Evolutionary conservation across 2,113 vertebrate species (phyloP).

Genomic region (Caranx ignobilis): DNA sequence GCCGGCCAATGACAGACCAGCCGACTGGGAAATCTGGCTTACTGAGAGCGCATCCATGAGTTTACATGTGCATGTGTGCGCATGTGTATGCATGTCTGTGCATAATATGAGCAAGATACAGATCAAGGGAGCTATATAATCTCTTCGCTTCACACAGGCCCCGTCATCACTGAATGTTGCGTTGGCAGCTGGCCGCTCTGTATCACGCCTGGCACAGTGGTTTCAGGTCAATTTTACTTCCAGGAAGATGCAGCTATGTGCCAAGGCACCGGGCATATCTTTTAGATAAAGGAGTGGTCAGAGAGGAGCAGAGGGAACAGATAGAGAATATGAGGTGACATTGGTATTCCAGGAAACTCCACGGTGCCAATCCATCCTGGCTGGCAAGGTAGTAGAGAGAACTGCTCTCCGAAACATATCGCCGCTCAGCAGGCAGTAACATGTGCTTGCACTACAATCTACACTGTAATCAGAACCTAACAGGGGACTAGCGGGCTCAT

Average conservation of each 20-base stretch:
- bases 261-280: conserved; percentile 49
- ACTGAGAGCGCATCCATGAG: conserved; percentile 41
- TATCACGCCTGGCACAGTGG: conserved; percentile 39
- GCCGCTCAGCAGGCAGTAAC: conserved; percentile 69
- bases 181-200: conserved; percentile 38
- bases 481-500: conserved; percentile 50
- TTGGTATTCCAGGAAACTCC: conserved; percentile 64
- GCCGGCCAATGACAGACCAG: conserved; percentile 78
- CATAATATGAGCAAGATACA: conserved; percentile 48
- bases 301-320: conserved; percentile 23
- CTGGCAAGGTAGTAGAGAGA: conserved; percentile 62
- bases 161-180: conserved; percentile 26
- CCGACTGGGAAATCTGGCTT: conserved; percentile 77
- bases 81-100: neutral
- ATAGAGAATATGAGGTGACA: conserved; percentile 31
- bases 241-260: conserved; percentile 45
- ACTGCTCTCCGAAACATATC: conserved; percentile 60
- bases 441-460: conserved; percentile 73
- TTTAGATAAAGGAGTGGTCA: conserved; percentile 48
- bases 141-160: conserved; percentile 38
- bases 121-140: conserved; percentile 56
- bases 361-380: conserved; percentile 52
- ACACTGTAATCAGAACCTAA: conserved; percentile 73
- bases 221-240: conserved; percentile 60
- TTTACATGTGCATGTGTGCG: conserved; percentile 8